A percentile compares a stretch with the other conserved stretches of the same genome.
These are phyloP conservation scores for Leptopilina myrica DNA, from an alignment of 2,888 invertebrate species.

Conservation along the genomic window DNA sequence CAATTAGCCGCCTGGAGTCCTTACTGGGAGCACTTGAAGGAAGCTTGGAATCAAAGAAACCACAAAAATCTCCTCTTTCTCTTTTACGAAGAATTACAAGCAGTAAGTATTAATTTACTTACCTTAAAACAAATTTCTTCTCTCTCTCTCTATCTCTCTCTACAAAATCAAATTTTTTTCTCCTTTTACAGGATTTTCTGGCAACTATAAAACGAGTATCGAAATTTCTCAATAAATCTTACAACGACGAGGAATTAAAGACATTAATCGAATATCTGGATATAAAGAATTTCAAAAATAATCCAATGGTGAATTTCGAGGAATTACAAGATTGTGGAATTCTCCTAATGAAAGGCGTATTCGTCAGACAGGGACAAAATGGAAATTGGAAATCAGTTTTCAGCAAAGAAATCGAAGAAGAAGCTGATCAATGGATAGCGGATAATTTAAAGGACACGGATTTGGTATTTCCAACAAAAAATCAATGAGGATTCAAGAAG, in stretches of 20 bases:
- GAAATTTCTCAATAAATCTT: slow-evolving; percentile 81
- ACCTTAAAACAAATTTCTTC: neutral
- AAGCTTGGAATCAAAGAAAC: slow-evolving; percentile 84
- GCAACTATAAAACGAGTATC: slow-evolving; percentile 80
- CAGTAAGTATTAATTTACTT: slow-evolving; percentile 74
- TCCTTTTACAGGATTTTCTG: slow-evolving; percentile 79
- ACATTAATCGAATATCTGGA: slow-evolving; percentile 84
- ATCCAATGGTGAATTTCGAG: slow-evolving; percentile 87
- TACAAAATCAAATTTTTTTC: neutral
- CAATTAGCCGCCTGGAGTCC: slow-evolving; percentile 84
- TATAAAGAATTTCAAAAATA: slow-evolving; percentile 89
- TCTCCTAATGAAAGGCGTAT: slow-evolving; percentile 80
- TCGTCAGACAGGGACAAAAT: slow-evolving; percentile 83
- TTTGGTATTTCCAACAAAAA: slow-evolving; percentile 78
- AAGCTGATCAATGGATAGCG: slow-evolving; percentile 85
- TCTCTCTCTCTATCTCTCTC: too few relatives aligned
- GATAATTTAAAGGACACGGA: slow-evolving; percentile 81
- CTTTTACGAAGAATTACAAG: slow-evolving; percentile 88
- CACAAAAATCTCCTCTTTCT: slow-evolving; percentile 85
- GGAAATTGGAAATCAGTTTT: slow-evolving; percentile 87
- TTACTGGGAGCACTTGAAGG: slow-evolving; percentile 87
- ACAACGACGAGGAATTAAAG: slow-evolving; percentile 80
- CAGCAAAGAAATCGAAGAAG: slow-evolving; percentile 81
- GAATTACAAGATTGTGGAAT: slow-evolving; percentile 82
- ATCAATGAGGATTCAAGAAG: neutral